Evolutionary conservation across 2,888 invertebrate genomes (phyloP).

Genomic region (Andrena trimmerana): DNA sequence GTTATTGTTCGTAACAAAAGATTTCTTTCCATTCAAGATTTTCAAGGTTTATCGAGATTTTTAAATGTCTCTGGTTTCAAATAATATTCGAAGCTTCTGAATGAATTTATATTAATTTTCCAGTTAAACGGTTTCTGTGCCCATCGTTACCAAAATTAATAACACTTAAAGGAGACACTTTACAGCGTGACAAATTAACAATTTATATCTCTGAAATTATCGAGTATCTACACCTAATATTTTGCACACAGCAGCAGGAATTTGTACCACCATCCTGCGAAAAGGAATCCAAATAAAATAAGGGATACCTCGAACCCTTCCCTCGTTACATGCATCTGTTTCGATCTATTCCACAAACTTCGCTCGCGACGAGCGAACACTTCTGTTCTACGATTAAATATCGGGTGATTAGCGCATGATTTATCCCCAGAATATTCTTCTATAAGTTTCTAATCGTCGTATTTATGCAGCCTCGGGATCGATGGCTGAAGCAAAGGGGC

Average conservation of each 20-base stretch:
- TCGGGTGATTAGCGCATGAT: not conserved
- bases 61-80: too few relatives aligned
- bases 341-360: not conserved
- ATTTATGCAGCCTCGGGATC: too few relatives aligned
- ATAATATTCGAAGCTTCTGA: too few relatives aligned
- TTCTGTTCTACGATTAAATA: not conserved
- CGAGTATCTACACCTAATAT: not conserved
- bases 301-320: not conserved
- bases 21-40: too few relatives aligned
- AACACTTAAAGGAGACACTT: too few relatives aligned
- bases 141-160: too few relatives aligned
- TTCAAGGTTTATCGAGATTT: too few relatives aligned
- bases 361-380: not conserved
- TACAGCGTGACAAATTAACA: too few relatives aligned
- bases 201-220: not conserved
- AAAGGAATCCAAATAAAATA: not conserved
- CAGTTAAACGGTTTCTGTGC: too few relatives aligned
- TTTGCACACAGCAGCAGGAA: not conserved
- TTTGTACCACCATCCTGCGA: not conserved
- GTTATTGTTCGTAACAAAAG: too few relatives aligned
- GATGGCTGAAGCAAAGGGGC: too few relatives aligned
- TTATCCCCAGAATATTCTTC: not conserved
- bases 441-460: not conserved
- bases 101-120: too few relatives aligned
- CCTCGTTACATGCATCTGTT: not conserved